A percentile compares a stretch with the other conserved stretches of the same genome.
phyloP scores from a whole-genome alignment of 2,888 invertebrate species.

The Drosophila trichaetosa region DNA sequence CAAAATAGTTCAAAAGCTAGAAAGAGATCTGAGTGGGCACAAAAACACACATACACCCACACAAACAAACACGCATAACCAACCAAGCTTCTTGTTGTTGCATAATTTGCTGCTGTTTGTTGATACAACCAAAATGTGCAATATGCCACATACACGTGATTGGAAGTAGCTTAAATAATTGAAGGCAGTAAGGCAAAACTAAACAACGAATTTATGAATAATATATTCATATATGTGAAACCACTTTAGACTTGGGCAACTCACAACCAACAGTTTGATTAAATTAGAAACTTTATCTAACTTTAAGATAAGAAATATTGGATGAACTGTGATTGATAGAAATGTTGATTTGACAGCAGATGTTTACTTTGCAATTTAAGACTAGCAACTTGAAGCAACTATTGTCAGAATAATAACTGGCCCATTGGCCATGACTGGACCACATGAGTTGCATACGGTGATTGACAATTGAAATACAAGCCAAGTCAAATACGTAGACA shows the following conservation, averaged over 20 bases:
- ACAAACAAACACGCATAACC: neutral
- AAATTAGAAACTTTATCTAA: neutral
- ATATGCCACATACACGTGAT: conserved; percentile 35
- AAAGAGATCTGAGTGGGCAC: conserved; percentile 3
- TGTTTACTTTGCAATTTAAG: conserved; percentile 7
- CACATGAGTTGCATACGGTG: conserved; percentile 21
- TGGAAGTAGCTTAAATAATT: conserved; percentile 25
- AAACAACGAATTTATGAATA: neutral
- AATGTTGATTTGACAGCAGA: conserved; percentile 8
- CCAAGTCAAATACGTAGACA: conserved; percentile 51
- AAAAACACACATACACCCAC: neutral
- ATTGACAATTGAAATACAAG: conserved; percentile 63
- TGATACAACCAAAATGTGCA: conserved; percentile 14
- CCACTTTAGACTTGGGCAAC: neutral
- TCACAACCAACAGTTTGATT: conserved; percentile 11
- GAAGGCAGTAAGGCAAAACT: neutral
- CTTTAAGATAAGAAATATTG: neutral
- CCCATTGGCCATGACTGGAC: conserved; percentile 17
- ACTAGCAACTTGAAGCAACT: neutral
- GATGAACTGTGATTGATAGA: neutral
- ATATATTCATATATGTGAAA: neutral
- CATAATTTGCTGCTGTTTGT: conserved; percentile 37
- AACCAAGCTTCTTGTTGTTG: conserved; percentile 7
- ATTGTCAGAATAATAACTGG: conserved; percentile 11
- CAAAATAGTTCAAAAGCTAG: conserved; percentile 26